Base-by-base conservation (phyloP, 2,888 invertebrate genomes). In the Scrobipalpa atriplicella region DNA sequence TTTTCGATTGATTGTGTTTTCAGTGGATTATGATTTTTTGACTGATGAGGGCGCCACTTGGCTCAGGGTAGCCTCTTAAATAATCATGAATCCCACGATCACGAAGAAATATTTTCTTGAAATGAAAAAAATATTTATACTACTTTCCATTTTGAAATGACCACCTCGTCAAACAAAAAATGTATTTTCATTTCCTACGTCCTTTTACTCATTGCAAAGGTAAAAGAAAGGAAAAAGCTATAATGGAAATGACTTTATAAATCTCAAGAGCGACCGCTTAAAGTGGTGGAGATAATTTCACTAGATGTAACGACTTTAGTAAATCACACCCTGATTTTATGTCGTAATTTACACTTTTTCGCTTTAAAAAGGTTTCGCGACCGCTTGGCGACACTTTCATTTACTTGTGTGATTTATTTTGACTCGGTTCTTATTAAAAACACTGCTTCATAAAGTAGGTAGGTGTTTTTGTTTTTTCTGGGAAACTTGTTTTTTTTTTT, bases 231-330 rank as follows among this genome's bases (percentile, higher is more conserved):
- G 16, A 47, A 47, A 47, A 10, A 47, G 69, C 69, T 73, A 71
- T 70, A 66, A 68, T 70, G 68, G 69, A 69, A 71, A 69, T 66
- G 66, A 64, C 71, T 71, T 70, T 69, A 58, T 72, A 71, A 71
- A 74, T 71, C 69, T 65, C 19, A 29, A 62, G 60, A 52, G 67
- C 64, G 39, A 67, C 65, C 66, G 66, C 63, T 63, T 67, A 68
- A 69, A 68, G 67, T 68, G 65, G 65, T 63, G 67, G 63, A 67
- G 69, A 69, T 69, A 69, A 69, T 69, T 69, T 38, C 62, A 67
- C 67, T 65, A 67, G 65, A 13, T 66, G 39, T 67, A 67, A 69
- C 63, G 68, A 64, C 65, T 65, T 16, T 38, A 66, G 51, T 71
- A 68, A 69, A 71, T 71, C 71, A 71, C 66, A 56, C 64, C 47